phyloP scores from a whole-genome alignment of 2,113 vertebrate species.

The Clarias magur region DNA sequence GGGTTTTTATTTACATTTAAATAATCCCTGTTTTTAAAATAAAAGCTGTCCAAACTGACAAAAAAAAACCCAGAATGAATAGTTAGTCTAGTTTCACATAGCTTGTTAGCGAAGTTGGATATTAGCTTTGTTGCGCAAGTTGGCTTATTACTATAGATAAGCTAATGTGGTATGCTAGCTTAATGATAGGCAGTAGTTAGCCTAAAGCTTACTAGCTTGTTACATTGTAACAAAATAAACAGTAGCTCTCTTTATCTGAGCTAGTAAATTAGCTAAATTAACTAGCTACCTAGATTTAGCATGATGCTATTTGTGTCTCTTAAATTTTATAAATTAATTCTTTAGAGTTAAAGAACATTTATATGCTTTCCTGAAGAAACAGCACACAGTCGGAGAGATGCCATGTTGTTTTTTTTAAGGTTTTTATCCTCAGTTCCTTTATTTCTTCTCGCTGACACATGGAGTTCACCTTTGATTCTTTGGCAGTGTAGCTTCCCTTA shows the following conservation, averaged over 20 bases:
- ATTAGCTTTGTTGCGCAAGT: not conserved
- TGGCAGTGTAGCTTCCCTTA: not conserved
- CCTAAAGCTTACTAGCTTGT: constrained; percentile 2
- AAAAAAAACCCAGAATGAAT: too few species aligned
- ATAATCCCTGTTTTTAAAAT: not conserved
- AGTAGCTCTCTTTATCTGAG: not conserved
- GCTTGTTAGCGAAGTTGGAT: constrained; percentile 1
- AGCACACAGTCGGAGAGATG: not conserved
- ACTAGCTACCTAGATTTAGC: not conserved
- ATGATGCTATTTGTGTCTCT: not conserved
- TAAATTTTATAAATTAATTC: not conserved
- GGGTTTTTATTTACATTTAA: not conserved
- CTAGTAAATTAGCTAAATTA: not conserved
- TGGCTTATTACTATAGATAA: not conserved
- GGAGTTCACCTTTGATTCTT: not conserved
- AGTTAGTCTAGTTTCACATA: not conserved
- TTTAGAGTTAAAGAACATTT: not conserved
- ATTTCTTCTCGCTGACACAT: not conserved
- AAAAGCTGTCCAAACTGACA: not conserved
- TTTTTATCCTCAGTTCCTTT: not conserved
- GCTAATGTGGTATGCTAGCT: not conserved
- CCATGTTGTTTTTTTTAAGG: not conserved
- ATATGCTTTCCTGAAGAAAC: not conserved
- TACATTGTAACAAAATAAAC: not conserved
- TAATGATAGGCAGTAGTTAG: not conserved